phyloP scores from a whole-genome alignment of 2,888 invertebrate genomes.

The Agonopterix heracliana region DNA sequence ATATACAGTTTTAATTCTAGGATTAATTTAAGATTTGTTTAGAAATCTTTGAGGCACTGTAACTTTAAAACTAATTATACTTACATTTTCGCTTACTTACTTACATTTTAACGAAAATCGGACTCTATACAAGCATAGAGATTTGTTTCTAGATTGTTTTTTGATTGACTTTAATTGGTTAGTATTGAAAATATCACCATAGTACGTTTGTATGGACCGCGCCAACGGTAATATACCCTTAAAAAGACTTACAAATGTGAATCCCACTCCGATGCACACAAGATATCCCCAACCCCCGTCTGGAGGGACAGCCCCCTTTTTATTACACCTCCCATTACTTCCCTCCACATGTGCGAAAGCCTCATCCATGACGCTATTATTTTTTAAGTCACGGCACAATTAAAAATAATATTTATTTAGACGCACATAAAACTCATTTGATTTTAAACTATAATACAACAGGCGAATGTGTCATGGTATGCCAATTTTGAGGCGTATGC shows the following conservation, averaged over 20 bases:
- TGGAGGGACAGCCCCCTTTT: constrained; percentile 65
- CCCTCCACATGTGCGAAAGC: constrained; percentile 60
- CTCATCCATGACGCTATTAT: constrained; percentile 50
- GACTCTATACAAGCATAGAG: no score
- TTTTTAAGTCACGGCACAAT: background rate
- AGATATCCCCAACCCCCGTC: constrained; percentile 91
- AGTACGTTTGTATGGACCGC: no score
- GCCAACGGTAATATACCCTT: no score
- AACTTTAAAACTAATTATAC: no score
- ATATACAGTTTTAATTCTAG: no score
- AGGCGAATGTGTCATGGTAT: background rate
- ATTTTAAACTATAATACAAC: background rate
- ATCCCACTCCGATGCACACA: constrained; percentile 82
- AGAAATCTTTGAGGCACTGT: no score
- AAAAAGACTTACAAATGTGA: constrained; percentile 81
- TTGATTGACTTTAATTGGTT: no score
- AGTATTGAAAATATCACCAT: no score
- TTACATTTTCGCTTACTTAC: no score
- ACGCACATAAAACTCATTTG: background rate
- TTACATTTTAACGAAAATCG: no score
- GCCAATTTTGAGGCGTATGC: constrained; percentile 9
- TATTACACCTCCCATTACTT: constrained; percentile 21
- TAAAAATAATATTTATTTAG: background rate
- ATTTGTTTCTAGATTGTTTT: no score
- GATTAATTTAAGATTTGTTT: no score